phyloP scores from a whole-genome alignment of 1,140 invertebrate genomes.

The Lasaia peninsularis region DNA sequence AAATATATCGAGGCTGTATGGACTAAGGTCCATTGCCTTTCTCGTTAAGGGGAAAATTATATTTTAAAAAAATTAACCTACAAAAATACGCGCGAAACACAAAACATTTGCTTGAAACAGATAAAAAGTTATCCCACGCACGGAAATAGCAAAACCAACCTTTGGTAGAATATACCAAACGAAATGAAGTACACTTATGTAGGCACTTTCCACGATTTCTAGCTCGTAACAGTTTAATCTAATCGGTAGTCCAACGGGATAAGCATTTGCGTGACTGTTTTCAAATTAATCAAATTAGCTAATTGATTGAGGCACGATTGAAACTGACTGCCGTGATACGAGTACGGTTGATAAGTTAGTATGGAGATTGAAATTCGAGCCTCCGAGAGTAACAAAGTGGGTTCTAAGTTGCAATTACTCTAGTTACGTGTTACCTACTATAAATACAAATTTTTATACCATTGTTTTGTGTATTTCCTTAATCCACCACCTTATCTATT shows the following conservation, averaged over 20 bases:
- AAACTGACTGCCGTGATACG: conserved; percentile 23
- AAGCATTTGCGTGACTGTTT: conserved; percentile 31
- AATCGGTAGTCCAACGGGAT: conserved; percentile 25
- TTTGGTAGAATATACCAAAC: background rate
- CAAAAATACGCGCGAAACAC: too few relatives aligned
- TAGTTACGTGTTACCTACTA: background rate
- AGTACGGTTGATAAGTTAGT: conserved; percentile 19
- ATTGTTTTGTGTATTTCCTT: too few relatives aligned
- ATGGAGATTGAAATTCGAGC: conserved; percentile 12
- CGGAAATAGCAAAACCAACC: background rate
- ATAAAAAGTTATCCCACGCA: background rate
- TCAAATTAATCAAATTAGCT: conserved; percentile 37
- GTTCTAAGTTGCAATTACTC: too few relatives aligned
- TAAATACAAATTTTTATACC: background rate
- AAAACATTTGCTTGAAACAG: too few relatives aligned
- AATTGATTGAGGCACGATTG: conserved; percentile 35
- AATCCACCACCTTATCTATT: too few relatives aligned
- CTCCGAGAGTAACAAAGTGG: background rate
- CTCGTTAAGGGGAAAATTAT: too few relatives aligned
- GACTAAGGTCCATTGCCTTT: too few relatives aligned
- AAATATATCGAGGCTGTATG: too few relatives aligned
- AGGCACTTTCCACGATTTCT: conserved; percentile 4
- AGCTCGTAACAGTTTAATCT: conserved; percentile 19
- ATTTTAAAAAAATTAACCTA: too few relatives aligned
- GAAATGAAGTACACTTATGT: background rate